phyloP scores from a whole-genome alignment of 2,888 invertebrate genomes.

The Pollenia amentaria region DNA sequence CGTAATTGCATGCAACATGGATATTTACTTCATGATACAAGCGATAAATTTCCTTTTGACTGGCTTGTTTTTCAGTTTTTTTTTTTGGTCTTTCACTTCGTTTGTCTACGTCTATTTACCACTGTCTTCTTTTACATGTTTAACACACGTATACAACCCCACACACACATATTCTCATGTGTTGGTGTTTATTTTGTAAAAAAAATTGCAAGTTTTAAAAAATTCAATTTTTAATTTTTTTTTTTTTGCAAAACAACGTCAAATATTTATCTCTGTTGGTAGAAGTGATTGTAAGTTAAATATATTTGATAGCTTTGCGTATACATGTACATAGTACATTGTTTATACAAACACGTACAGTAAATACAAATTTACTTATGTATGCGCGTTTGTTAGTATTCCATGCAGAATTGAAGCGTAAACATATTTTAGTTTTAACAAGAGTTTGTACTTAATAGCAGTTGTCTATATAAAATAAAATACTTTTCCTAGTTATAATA shows the following conservation, averaged over 20 bases:
- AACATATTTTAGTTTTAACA: constrained; percentile 47
- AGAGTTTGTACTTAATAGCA: constrained; percentile 2
- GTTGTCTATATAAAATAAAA: constrained; percentile 13
- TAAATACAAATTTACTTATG: background rate
- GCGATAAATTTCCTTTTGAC: constrained; percentile 63
- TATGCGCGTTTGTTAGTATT: constrained; percentile 11
- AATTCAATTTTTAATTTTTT: background rate
- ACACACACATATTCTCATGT: background rate
- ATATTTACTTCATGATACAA: constrained; percentile 61
- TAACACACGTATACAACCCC: background rate
- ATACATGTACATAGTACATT: background rate
- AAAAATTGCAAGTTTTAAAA: constrained; percentile 34
- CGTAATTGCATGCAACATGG: constrained; percentile 72
- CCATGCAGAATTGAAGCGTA: constrained; percentile 54
- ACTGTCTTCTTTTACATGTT: constrained; percentile 7
- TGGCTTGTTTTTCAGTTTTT: constrained; percentile 15
- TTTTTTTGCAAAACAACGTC: background rate
- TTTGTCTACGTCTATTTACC: constrained; percentile 20
- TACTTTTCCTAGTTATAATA: constrained; percentile 40
- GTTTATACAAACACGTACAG: background rate
- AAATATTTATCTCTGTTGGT: constrained; percentile 1
- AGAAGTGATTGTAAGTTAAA: constrained; percentile 57
- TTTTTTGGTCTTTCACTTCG: constrained; percentile 10
- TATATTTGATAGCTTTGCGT: constrained; percentile 19
- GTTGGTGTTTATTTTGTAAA: constrained; percentile 5